Evolutionary conservation across 1,140 invertebrate genomes (phyloP).

Genomic region (Amphibalanus amphitrite): DNA sequence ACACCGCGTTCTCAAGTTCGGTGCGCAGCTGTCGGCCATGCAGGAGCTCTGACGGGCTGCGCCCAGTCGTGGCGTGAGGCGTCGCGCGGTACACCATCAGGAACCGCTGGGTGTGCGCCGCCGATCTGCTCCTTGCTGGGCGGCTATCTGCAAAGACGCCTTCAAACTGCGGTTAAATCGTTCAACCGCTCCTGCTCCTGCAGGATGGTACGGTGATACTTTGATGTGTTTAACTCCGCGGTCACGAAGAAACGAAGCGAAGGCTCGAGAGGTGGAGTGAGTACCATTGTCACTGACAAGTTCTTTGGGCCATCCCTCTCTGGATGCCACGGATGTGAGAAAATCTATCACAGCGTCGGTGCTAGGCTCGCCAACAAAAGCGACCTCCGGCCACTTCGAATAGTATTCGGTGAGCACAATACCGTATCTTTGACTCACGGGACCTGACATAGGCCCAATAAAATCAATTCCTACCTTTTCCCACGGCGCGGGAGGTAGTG

Average conservation of each 20-base stretch:
- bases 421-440: slow-evolving; percentile 4
- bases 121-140: no score
- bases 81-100: no score
- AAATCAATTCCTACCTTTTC: slow-evolving; percentile 11
- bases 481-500: slow-evolving; percentile 5
- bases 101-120: no score
- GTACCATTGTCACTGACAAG: slow-evolving; percentile 12
- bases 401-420: slow-evolving; percentile 12
- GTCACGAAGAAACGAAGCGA: neutral
- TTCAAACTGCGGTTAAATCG: no score
- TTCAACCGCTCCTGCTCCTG: no score
- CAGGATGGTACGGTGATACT: no score
- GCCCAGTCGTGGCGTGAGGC: no score
- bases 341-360: slow-evolving; percentile 12
- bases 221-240: slow-evolving; percentile 1
- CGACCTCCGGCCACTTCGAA: slow-evolving; percentile 14
- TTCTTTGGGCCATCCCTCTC: slow-evolving; percentile 8
- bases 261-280: slow-evolving; percentile 13
- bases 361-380: slow-evolving; percentile 6
- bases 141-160: no score
- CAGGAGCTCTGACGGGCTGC: no score
- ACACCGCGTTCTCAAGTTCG: no score
- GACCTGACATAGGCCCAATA: slow-evolving; percentile 9
- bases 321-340: slow-evolving; percentile 10
- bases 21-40: no score